phyloP scores from a whole-genome alignment of 1,140 invertebrate genomes.

The Diachasma alloeum region DNA sequence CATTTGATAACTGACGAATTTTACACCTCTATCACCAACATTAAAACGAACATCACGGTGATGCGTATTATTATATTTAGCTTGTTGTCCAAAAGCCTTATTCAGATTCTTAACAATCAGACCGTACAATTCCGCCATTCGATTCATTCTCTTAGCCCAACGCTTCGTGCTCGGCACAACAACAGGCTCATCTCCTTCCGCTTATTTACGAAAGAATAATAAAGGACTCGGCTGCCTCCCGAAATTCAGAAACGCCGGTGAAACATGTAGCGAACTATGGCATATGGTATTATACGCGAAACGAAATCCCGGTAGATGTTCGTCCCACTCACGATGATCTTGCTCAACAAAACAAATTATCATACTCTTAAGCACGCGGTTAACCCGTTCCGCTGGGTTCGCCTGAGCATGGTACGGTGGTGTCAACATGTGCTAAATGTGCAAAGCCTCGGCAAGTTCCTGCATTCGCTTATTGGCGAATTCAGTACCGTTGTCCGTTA shows the following conservation, averaged over 20 bases:
- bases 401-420: too few species aligned
- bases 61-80: background rate
- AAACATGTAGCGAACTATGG: background rate
- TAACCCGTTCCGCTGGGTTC: too few species aligned
- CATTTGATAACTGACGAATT: background rate
- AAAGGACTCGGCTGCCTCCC: background rate
- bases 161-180: background rate
- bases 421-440: too few species aligned
- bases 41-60: background rate
- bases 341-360: too few species aligned
- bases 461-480: background rate
- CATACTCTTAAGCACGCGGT: background rate
- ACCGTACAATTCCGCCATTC: too few species aligned
- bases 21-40: background rate
- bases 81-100: background rate
- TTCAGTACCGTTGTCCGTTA: background rate
- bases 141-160: too few species aligned
- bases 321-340: background rate
- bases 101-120: background rate
- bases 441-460: too few species aligned
- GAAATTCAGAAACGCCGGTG: background rate
- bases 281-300: background rate
- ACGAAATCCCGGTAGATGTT: background rate
- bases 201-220: background rate
- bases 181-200: background rate